Base-by-base conservation (phyloP, 2,113 vertebrate species). In the Solea senegalensis region DNA sequence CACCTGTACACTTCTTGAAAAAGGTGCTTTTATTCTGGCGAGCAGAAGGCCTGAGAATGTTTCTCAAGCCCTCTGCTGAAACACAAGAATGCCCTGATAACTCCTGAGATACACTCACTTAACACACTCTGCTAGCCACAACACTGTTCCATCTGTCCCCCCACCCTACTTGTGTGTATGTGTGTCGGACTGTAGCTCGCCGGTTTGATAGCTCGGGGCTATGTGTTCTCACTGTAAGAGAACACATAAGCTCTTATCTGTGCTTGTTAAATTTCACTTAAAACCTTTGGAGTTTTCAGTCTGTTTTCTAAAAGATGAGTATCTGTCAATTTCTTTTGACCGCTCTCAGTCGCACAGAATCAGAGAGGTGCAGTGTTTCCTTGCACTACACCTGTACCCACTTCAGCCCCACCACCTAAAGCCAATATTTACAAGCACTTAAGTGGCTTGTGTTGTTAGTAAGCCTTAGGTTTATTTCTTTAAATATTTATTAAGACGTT, bases 41-140 rank as follows among this genome's bases (percentile, higher is more conserved):
- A 40, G 54, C 56, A 60, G 55, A 62, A 62, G 27, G 72, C 65
- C 70, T 69, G 74, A 69, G 78, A 87, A 78, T 78, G 72, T 82
- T 89, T 80, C 41, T 59, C 5, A 14, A 76, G 73, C 39, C n/a
- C 43, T 44, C 46, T 41, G 28, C 67, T 77, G 84, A 88, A 86
- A 89, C 81, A 80, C 62, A 78, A 89, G 69, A 82, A 69, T 45
- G 53, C 69, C 63, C 81, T 76, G 88, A 88, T 89, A 89, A 81
- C 69, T 72, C 63, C 74, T 3, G n/a, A 85, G 90, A 92, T 90
- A 78, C 71, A 74, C 81, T 80, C 40, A 45, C 64, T 85, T 83
- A 84, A 81, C 83, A 85, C 82, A 70, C 76, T 89, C 68, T 56
- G 58, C 66, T 85, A 89, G 89, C 78, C 88, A 91, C 84, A 93